A percentile compares a stretch with the other conserved stretches of the same genome.
phyloP scores from a whole-genome alignment of 1,140 invertebrate genomes.

The Drosophila ironensis region DNA sequence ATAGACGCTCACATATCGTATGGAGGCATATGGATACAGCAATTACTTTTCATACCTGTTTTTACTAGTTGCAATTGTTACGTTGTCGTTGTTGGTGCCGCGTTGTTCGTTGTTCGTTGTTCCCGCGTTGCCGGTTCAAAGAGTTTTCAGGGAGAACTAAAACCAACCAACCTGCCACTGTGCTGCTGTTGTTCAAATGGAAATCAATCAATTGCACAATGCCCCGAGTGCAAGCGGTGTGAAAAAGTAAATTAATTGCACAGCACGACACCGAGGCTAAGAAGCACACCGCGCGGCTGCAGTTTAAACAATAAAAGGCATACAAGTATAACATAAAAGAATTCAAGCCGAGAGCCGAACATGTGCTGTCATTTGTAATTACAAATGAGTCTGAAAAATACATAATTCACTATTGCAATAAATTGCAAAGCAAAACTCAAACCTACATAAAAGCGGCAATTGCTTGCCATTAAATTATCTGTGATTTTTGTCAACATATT shows the following conservation, averaged over 20 bases:
- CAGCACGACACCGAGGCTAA: conserved; percentile 46
- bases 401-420: conserved; percentile 39
- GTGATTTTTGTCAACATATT: conserved; percentile 76
- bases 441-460: conserved; percentile 39
- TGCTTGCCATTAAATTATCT: conserved; percentile 74
- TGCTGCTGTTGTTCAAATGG: conserved; percentile 33
- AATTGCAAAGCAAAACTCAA: conserved; percentile 38
- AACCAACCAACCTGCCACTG: conserved; percentile 14
- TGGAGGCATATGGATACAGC: conserved; percentile 4
- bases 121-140: conserved; percentile 14
- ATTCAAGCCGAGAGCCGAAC: conserved; percentile 1
- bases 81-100: background rate
- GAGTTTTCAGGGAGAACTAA: conserved; percentile 14
- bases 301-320: conserved; percentile 8
- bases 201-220: conserved; percentile 71
- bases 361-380: conserved; percentile 68
- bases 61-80: conserved; percentile 21
- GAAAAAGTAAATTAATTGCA: conserved; percentile 71
- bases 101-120: conserved; percentile 1
- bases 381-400: conserved; percentile 50
- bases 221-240: conserved; percentile 54
- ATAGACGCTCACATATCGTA: conserved; percentile 17
- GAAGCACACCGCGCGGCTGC: conserved; percentile 14
- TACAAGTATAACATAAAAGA: conserved; percentile 7
- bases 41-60: conserved; percentile 23